These are phyloP conservation scores for Allolobophora icterica DNA, from an alignment of 2,888 invertebrate genomes.

Conservation along the genomic window DNA sequence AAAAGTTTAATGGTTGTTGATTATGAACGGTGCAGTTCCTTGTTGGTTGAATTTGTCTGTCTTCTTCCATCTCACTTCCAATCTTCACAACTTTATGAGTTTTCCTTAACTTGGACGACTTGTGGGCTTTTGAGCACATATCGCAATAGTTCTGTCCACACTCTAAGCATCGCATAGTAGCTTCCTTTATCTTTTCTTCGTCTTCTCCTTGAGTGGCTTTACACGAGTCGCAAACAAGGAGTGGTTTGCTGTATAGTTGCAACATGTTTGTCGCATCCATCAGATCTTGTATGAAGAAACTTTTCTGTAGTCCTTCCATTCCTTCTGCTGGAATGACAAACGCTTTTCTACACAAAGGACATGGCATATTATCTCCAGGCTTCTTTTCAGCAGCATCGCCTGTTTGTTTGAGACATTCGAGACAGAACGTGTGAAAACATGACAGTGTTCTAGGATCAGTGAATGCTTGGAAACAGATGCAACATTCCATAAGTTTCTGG, in stretches of 20 bases:
- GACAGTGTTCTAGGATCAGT: too few relatives aligned
- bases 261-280: background rate
- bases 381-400: too few relatives aligned
- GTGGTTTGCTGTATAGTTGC: background rate
- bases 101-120: background rate
- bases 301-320: too few relatives aligned
- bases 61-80: background rate
- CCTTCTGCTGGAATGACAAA: too few relatives aligned
- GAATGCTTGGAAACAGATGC: too few relatives aligned
- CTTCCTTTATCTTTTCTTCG: background rate
- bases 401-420: background rate
- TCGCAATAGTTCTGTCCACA: background rate
- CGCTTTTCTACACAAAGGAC: too few relatives aligned
- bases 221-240: background rate
- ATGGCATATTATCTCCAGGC: too few relatives aligned
- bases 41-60: background rate
- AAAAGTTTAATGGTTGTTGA: background rate
- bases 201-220: background rate
- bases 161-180: too few relatives aligned
- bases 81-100: background rate
- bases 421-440: too few relatives aligned
- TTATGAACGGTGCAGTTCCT: background rate
- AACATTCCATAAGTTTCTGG: too few relatives aligned
- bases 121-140: background rate
- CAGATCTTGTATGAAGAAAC: background rate